Evolutionary conservation across 2,888 invertebrate species (phyloP).

Genomic region (Stramonita haemastoma): DNA sequence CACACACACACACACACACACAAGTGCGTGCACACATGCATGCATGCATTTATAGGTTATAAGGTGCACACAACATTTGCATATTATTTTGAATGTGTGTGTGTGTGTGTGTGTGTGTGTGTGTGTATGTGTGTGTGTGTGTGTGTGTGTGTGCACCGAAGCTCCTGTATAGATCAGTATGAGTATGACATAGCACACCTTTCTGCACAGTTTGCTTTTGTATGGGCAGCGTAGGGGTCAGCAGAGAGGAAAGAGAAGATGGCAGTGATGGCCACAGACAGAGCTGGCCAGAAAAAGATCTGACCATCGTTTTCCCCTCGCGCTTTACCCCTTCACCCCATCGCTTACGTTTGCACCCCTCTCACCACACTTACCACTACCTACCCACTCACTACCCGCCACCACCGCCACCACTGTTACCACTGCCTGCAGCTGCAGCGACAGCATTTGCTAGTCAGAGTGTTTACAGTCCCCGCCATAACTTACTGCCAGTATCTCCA

Average conservation of each 20-base stretch:
- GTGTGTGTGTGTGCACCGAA: too few species aligned
- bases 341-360: too few species aligned
- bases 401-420: not conserved
- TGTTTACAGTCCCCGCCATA: not conserved
- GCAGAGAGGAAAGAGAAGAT: not conserved
- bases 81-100: not conserved
- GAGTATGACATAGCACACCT: too few species aligned
- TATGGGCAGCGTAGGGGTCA: not conserved
- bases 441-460: too few species aligned
- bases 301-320: not conserved
- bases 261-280: not conserved
- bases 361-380: not conserved
- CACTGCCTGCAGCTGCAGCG: not conserved
- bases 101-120: not conserved
- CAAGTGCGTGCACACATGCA: not conserved
- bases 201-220: too few species aligned
- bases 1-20: conserved; percentile 16
- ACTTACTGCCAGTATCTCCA: not conserved
- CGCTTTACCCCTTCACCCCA: too few species aligned
- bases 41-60: not conserved
- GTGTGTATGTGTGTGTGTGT: not conserved
- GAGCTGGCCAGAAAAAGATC: too few species aligned
- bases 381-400: not conserved
- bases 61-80: not conserved
- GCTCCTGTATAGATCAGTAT: too few species aligned